Percentiles rank a stretch among this genome's conserved stretches.
phyloP scores from a whole-genome alignment of 2,888 invertebrate species.

The Apodemia mormo region DNA sequence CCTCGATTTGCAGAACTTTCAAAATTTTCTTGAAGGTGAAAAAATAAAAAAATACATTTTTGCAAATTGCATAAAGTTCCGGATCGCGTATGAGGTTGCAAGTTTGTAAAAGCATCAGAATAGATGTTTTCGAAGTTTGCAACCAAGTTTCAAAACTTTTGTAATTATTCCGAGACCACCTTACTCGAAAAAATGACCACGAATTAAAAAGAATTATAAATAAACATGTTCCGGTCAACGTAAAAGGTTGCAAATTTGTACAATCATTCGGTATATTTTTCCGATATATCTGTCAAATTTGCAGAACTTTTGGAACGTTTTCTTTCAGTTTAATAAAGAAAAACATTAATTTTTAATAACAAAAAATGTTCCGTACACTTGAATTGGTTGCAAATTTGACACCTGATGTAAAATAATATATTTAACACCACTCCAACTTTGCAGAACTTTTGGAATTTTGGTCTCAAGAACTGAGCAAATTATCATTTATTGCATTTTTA shows the following conservation, averaged over 20 bases:
- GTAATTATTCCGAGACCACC: conserved; percentile 26
- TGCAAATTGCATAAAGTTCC: too few relatives aligned
- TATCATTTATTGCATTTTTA: background rate
- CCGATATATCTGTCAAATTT: conserved; percentile 25
- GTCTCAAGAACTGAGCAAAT: too few relatives aligned
- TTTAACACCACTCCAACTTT: too few relatives aligned
- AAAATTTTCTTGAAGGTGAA: too few relatives aligned
- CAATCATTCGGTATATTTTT: conserved; percentile 25
- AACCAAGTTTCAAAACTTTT: conserved; percentile 28
- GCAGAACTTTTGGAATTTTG: conserved; percentile 24
- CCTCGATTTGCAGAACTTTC: too few relatives aligned
- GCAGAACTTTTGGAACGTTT: conserved; percentile 27
- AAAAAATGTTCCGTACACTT: conserved; percentile 25
- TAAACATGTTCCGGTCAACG: conserved; percentile 27
- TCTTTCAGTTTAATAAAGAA: conserved; percentile 23
- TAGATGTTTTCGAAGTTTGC: conserved; percentile 27
- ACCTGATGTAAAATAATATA: too few relatives aligned
- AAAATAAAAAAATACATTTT: too few relatives aligned
- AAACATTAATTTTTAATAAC: conserved; percentile 19
- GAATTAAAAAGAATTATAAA: conserved; percentile 27
- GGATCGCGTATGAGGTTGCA: conserved; percentile 28
- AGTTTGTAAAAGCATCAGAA: conserved; percentile 27
- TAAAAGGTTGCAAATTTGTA: conserved; percentile 27
- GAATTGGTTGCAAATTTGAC: conserved; percentile 24
- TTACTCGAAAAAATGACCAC: conserved; percentile 27